Conservation (phyloP, 1,140 invertebrate species). For the Halictus rubicundus region DNA sequence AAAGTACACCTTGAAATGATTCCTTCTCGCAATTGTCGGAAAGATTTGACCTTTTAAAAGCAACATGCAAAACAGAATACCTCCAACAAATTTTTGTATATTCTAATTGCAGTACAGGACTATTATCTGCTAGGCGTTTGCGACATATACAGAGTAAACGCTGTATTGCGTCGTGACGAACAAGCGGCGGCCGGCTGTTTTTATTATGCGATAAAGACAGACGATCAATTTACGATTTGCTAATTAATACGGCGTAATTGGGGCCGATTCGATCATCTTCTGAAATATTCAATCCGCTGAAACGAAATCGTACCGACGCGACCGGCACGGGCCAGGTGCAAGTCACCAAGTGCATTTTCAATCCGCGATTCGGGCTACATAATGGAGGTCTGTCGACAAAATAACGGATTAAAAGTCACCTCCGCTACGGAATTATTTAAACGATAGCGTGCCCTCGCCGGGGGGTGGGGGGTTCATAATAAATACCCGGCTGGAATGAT, state of each 20-base stretch:
- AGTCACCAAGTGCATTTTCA: not conserved
- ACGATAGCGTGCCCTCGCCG: too few species aligned
- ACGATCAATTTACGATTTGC: not conserved
- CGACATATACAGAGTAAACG: too few species aligned
- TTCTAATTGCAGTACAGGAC: too few species aligned
- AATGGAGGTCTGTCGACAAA: not conserved
- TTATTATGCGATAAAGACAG: too few species aligned
- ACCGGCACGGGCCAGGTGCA: not conserved
- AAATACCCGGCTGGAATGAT: not conserved
- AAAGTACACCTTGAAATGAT: too few species aligned
- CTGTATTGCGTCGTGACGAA: too few species aligned
- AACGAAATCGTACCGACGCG: not conserved
- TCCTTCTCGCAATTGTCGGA: too few species aligned
- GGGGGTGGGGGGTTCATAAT: not conserved
- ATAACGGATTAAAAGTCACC: not conserved
- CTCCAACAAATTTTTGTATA: too few species aligned
- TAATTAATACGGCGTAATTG: conserved; percentile 3
- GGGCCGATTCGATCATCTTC: not conserved
- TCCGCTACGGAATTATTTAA: not conserved
- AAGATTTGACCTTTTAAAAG: too few species aligned
- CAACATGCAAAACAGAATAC: too few species aligned
- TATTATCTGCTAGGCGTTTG: too few species aligned
- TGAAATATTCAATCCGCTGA: conserved; percentile 24
- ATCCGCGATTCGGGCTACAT: not conserved
- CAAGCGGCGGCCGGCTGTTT: too few species aligned